phyloP scores from a whole-genome alignment of 2,888 invertebrate genomes.

The Syritta pipiens region DNA sequence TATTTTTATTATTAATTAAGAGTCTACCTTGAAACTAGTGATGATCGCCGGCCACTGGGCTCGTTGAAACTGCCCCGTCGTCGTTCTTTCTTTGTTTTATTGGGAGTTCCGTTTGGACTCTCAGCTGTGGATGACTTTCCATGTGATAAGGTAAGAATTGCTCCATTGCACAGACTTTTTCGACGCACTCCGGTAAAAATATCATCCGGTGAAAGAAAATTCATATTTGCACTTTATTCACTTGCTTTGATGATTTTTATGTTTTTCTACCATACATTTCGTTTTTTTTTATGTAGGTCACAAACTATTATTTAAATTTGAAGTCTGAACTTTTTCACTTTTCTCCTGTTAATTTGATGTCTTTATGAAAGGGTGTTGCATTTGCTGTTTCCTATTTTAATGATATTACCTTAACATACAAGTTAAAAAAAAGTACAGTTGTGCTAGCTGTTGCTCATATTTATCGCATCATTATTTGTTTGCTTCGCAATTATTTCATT shows the following conservation, averaged over 20 bases:
- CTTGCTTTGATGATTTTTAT: constrained; percentile 21
- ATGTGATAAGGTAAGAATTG: constrained; percentile 72
- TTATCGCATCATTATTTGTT: too few species aligned
- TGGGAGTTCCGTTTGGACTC: constrained; percentile 71
- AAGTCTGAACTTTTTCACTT: too few species aligned
- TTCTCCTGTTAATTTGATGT: too few species aligned
- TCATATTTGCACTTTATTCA: constrained; percentile 73
- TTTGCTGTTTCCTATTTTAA: too few species aligned
- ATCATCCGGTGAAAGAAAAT: constrained; percentile 76
- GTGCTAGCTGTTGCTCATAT: too few species aligned
- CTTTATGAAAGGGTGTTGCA: too few species aligned
- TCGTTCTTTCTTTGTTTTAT: constrained; percentile 75
- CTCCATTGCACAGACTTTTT: constrained; percentile 77
- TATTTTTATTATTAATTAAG: background rate
- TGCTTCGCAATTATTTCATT: too few species aligned
- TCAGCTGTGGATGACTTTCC: constrained; percentile 63
- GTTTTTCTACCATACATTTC: constrained; percentile 4
- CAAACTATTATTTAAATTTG: too few species aligned
- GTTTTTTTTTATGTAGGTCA: constrained; percentile 20
- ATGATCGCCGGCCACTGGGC: constrained; percentile 77
- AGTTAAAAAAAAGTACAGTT: too few species aligned
- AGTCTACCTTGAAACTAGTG: constrained; percentile 79
- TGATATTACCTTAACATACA: too few species aligned
- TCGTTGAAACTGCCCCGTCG: constrained; percentile 77
- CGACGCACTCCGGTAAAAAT: constrained; percentile 75